Base-by-base conservation (phyloP, 2,113 vertebrate genomes). In the Nansenia antarctica region DNA sequence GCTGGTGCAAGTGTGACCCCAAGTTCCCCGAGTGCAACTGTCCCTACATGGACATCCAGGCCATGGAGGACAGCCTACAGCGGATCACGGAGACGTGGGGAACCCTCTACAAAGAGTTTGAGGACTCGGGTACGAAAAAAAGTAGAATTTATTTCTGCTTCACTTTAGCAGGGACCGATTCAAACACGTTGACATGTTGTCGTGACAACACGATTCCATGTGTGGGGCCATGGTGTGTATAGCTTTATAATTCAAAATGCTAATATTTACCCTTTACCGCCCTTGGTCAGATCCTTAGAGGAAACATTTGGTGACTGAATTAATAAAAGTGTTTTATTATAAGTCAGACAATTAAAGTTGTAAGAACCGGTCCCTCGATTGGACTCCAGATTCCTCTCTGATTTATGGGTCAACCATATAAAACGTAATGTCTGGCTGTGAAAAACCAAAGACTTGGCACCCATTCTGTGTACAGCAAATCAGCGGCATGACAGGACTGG, bases 11-110 rank as follows among this genome's bases (percentile, higher is more conserved):
- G 57, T 99, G 97, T 67, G 92, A 94, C n/a, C 82, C 88, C 74
- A 94, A 84, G 78, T 99, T 96, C 66, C 97, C 96, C 0, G 95
- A 99, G 77, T 99, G 97, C 86, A 98, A 98, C 84, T 99, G 97
- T 57, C 97, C 97, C 4, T 96, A 97, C 80, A 95, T 96, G 94
- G 97, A 99, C 80, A 97, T 99, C 26, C 95, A 97, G 85, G 94
- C 97, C 70, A 97, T 98, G 97, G 97, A 99, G 82, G 95, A 98
- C 57, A 97, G 91, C 70, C 88, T 99, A 78, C 79, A 95, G 65
- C 93, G 95, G 65, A 94, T 98, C 88, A 96, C 93, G 0, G 95
- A 98, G 83, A 94, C 93, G 0, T 98, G 96, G 97, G 93, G 90
- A 61, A 78, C 87, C 0, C 94, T 95, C 69, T 96, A 97, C 78